These are phyloP conservation scores for Drosophila takahashii DNA, from an alignment of 1,140 invertebrate genomes.

Conservation along the genomic window DNA sequence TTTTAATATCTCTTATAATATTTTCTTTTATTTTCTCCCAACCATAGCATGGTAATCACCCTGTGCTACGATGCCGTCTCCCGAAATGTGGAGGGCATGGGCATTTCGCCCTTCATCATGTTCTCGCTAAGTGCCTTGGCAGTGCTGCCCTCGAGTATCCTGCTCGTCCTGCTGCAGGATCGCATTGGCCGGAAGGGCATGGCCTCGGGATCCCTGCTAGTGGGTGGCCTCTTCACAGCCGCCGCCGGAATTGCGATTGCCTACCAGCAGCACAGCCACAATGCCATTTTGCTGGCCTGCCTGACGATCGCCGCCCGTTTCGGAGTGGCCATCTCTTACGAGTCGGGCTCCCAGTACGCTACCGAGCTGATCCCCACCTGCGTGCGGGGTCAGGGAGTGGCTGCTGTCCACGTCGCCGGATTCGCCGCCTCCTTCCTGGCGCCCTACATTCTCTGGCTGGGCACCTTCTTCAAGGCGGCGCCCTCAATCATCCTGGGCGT, in stretches of 20 bases:
- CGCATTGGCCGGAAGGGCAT: slow-evolving; percentile 87
- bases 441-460: slow-evolving; percentile 86
- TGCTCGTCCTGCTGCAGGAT: slow-evolving; percentile 87
- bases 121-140: slow-evolving; percentile 87
- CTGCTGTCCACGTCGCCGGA: slow-evolving; percentile 86
- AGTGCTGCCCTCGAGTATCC: slow-evolving; percentile 87
- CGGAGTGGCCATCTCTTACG: slow-evolving; percentile 88
- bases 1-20: neutral
- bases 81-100: slow-evolving; percentile 87
- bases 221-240: slow-evolving; percentile 86
- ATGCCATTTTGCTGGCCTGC: slow-evolving; percentile 83
- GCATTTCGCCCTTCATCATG: slow-evolving; percentile 86
- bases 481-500: slow-evolving; percentile 86
- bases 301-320: slow-evolving; percentile 88
- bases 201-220: slow-evolving; percentile 86
- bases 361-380: slow-evolving; percentile 89
- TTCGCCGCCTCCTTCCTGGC: slow-evolving; percentile 87
- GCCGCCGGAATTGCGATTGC: slow-evolving; percentile 82
- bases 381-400: slow-evolving; percentile 87
- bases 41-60: slow-evolving; percentile 87
- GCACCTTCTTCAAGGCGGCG: slow-evolving; percentile 86
- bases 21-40: slow-evolving; percentile 20
- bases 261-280: slow-evolving; percentile 80
- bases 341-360: slow-evolving; percentile 88
- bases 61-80: slow-evolving; percentile 88